Conservation (phyloP, 2,888 invertebrate species). For the Dynastes maya region DNA sequence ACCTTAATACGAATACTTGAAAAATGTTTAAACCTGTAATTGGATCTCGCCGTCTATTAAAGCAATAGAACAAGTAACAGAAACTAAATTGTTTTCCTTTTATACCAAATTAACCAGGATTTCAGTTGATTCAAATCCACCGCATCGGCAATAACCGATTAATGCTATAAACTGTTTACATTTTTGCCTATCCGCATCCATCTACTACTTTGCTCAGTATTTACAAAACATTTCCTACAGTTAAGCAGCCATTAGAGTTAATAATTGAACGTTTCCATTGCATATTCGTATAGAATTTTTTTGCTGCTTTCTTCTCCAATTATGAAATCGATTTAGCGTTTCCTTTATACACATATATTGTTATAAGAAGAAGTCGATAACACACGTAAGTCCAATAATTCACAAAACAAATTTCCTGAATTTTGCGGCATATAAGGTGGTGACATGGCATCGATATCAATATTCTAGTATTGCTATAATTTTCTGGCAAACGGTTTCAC, state of each 20-base stretch:
- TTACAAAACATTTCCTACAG: conserved; percentile 16
- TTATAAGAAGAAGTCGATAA: background rate
- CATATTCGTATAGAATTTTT: background rate
- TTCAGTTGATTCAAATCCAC: background rate
- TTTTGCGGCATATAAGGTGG: background rate
- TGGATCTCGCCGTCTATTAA: background rate
- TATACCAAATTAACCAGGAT: background rate
- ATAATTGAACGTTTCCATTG: conserved; percentile 16
- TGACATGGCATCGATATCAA: background rate
- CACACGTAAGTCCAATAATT: background rate
- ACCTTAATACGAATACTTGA: no score
- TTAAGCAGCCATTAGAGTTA: conserved; percentile 16
- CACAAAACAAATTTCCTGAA: background rate
- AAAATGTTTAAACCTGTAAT: no score
- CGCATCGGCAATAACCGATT: background rate
- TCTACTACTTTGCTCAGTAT: background rate
- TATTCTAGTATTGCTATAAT: background rate
- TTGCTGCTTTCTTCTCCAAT: background rate
- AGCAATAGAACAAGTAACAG: background rate
- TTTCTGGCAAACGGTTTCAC: conserved; percentile 19
- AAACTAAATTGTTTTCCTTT: background rate
- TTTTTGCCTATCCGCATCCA: background rate
- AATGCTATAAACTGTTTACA: background rate
- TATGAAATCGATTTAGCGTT: conserved; percentile 4
- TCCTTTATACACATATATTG: background rate